phyloP scores from a whole-genome alignment of 2,113 vertebrate species.

The Phaetusa simplex region DNA sequence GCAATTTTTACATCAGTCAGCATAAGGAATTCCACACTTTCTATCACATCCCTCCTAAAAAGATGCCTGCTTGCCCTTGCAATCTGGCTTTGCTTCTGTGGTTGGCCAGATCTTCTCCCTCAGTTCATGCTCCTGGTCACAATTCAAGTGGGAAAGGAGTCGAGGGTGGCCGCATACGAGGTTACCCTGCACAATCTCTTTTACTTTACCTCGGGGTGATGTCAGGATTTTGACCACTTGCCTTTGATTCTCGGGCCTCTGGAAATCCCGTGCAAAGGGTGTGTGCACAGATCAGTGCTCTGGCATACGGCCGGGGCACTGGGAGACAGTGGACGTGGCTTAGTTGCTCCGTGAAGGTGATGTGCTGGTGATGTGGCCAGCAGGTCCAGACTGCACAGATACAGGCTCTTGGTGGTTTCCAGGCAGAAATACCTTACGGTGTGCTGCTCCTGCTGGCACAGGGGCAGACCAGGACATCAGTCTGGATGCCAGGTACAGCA shows the following conservation, averaged over 20 bases:
- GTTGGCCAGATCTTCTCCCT: not conserved
- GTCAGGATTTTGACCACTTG: not conserved
- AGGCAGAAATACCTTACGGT: not conserved
- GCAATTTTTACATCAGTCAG: slow-evolving; percentile 26
- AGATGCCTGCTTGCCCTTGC: not conserved
- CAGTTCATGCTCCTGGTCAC: not conserved
- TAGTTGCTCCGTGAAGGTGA: not conserved
- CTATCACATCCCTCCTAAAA: not conserved
- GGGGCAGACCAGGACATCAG: not conserved
- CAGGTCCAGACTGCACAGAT: not conserved
- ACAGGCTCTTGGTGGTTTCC: not conserved
- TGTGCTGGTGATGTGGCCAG: not conserved
- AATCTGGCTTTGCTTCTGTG: not conserved
- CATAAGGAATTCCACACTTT: slow-evolving; percentile 1
- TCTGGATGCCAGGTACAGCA: not conserved
- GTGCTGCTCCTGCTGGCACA: not conserved
- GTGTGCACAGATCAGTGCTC: fast-evolving
- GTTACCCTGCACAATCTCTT: not conserved
- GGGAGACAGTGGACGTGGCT: not conserved
- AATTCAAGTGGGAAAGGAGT: not conserved
- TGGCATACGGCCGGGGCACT: not conserved
- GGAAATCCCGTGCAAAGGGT: not conserved
- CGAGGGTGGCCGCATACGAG: not conserved
- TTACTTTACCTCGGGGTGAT: not conserved
- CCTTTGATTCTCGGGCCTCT: not conserved